Conservation (phyloP, 2,888 invertebrate species). For the Chironomus tentans region DNA sequence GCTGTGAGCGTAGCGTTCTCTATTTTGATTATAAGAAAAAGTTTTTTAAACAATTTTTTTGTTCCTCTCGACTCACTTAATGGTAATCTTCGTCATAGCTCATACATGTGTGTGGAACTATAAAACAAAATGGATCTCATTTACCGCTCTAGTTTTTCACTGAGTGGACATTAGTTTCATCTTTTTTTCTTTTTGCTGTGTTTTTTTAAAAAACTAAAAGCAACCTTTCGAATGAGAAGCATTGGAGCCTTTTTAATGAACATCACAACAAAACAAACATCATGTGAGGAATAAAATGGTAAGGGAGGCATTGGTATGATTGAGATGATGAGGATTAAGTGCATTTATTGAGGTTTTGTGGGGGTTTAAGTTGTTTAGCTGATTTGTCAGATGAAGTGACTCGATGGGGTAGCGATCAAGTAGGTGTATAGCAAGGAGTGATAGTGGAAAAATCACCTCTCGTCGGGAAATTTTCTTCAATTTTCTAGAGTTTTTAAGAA, state of each 20-base stretch:
- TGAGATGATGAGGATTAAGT: too few relatives aligned
- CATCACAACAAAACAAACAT: constrained; percentile 3
- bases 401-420: too few relatives aligned
- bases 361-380: too few relatives aligned
- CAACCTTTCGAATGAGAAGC: not conserved
- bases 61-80: not conserved
- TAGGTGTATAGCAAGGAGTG: too few relatives aligned
- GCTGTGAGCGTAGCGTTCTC: too few relatives aligned
- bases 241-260: constrained; percentile 19
- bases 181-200: not conserved
- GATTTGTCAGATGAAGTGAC: too few relatives aligned
- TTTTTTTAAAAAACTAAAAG: not conserved
- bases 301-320: not conserved
- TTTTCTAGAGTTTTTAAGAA: too few relatives aligned
- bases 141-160: not conserved
- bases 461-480: too few relatives aligned
- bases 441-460: too few relatives aligned
- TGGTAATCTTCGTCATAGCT: constrained; percentile 10
- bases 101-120: not conserved
- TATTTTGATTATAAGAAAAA: too few relatives aligned
- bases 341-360: too few relatives aligned
- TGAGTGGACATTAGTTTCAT: constrained; percentile 20
- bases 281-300: not conserved
- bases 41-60: too few relatives aligned
- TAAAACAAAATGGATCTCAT: not conserved